Percentiles rank a stretch among this genome's conserved stretches.
phyloP scores from a whole-genome alignment of 1,140 invertebrate genomes.

The Cyclina sinensis region DNA sequence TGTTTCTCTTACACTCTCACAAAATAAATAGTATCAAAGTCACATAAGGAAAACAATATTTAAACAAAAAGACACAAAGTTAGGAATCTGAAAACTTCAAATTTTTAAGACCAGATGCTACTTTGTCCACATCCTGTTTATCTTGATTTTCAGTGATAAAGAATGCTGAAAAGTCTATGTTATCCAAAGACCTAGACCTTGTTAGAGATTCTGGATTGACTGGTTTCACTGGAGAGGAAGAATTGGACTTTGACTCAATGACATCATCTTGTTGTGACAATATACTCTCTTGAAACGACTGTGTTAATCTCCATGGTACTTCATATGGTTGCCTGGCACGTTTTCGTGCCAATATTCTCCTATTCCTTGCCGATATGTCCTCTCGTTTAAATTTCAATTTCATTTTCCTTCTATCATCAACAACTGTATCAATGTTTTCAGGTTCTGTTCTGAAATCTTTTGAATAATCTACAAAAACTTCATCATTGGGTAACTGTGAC shows the following conservation, averaged over 20 bases:
- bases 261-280: conserved; percentile 51
- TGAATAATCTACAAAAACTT: conserved; percentile 9
- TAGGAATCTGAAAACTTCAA: conserved; percentile 74
- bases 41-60: too few relatives aligned
- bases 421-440: conserved; percentile 50
- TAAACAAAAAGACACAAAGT: not conserved
- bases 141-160: conserved; percentile 54
- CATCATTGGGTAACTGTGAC: conserved; percentile 25
- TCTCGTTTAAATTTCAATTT: conserved; percentile 68
- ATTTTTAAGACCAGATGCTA: conserved; percentile 78
- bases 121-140: conserved; percentile 78
- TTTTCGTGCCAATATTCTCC: conserved; percentile 54
- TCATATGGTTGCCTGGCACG: conserved; percentile 81
- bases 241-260: conserved; percentile 78
- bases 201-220: conserved; percentile 51
- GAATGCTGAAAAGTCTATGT: conserved; percentile 76
- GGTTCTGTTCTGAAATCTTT: conserved; percentile 24
- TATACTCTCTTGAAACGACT: conserved; percentile 75
- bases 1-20: too few relatives aligned
- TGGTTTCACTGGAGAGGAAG: conserved; percentile 78
- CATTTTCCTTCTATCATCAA: conserved; percentile 53
- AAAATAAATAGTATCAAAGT: too few relatives aligned
- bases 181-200: conserved; percentile 83
- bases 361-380: conserved; percentile 51
- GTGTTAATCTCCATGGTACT: conserved; percentile 80